These are phyloP conservation scores for Cercocebus atys DNA, from an alignment of 2,113 vertebrate genomes.

Conservation along the genomic window DNA sequence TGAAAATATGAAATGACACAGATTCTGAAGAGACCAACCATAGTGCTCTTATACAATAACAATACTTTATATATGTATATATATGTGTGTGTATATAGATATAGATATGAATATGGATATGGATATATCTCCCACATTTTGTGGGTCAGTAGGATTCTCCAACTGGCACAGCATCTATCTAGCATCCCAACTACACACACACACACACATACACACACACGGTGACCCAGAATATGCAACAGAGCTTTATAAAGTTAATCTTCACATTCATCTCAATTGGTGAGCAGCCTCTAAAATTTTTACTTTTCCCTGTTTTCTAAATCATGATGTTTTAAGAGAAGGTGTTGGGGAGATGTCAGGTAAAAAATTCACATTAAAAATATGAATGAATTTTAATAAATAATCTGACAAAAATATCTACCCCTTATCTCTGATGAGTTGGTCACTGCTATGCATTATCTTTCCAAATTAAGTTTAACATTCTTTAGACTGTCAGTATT, in stretches of 20 bases:
- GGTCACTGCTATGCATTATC: slow-evolving; percentile 51
- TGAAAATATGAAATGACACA: slow-evolving; percentile 41
- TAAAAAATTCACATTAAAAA: slow-evolving; percentile 65
- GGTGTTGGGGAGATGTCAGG: background rate
- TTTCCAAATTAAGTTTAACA: slow-evolving; percentile 74
- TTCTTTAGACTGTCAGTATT: slow-evolving; percentile 80
- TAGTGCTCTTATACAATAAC: background rate
- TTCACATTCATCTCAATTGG: background rate
- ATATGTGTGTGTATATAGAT: no score
- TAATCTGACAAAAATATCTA: slow-evolving; percentile 77
- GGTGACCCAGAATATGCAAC: background rate
- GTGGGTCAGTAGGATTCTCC: background rate
- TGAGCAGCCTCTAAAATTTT: slow-evolving; percentile 1
- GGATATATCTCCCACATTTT: background rate
- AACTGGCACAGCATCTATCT: background rate
- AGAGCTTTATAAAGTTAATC: slow-evolving; percentile 11
- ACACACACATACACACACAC: background rate
- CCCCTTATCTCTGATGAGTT: slow-evolving; percentile 77
- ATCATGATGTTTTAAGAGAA: slow-evolving; percentile 43
- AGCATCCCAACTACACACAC: slow-evolving; percentile 9
- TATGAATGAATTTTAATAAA: slow-evolving; percentile 52
- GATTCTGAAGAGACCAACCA: background rate
- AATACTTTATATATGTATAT: background rate
- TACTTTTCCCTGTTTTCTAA: slow-evolving; percentile 52
- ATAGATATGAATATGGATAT: no score